These are phyloP conservation scores for Apamea sordens DNA, from an alignment of 2,888 invertebrate genomes.

Conservation along the genomic window DNA sequence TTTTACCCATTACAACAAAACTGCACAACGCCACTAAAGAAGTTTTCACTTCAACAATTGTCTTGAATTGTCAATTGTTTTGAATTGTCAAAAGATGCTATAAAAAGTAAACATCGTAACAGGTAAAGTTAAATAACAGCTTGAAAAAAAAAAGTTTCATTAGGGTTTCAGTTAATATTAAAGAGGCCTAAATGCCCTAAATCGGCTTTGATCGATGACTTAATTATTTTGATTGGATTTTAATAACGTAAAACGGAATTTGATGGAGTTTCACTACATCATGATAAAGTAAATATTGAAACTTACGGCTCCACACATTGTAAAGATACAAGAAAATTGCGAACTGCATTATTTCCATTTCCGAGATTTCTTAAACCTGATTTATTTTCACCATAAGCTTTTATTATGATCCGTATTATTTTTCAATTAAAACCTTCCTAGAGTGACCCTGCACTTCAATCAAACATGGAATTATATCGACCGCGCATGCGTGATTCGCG, in stretches of 20 bases:
- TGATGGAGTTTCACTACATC: background rate
- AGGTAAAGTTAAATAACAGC: background rate
- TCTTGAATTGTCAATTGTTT: too few relatives aligned
- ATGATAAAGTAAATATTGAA: background rate
- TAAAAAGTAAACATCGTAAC: background rate
- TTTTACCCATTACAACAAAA: too few relatives aligned
- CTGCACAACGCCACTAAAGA: too few relatives aligned
- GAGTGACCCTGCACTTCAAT: background rate
- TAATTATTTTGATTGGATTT: background rate
- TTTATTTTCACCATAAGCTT: too few relatives aligned
- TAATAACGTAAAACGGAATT: background rate
- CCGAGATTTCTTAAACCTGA: background rate
- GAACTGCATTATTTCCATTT: constrained; percentile 27
- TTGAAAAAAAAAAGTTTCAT: background rate
- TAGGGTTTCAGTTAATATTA: background rate
- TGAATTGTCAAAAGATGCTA: background rate
- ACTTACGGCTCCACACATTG: constrained; percentile 25
- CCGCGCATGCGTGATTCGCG: constrained; percentile 52
- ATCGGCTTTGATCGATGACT: background rate
- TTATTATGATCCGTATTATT: background rate
- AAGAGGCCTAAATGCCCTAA: background rate
- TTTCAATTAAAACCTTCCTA: background rate
- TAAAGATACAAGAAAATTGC: constrained; percentile 42
- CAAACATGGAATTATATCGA: constrained; percentile 53
- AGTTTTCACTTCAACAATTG: too few relatives aligned